These are phyloP conservation scores for Hesperia comma DNA, from an alignment of 2,888 invertebrate species.

Conservation along the genomic window DNA sequence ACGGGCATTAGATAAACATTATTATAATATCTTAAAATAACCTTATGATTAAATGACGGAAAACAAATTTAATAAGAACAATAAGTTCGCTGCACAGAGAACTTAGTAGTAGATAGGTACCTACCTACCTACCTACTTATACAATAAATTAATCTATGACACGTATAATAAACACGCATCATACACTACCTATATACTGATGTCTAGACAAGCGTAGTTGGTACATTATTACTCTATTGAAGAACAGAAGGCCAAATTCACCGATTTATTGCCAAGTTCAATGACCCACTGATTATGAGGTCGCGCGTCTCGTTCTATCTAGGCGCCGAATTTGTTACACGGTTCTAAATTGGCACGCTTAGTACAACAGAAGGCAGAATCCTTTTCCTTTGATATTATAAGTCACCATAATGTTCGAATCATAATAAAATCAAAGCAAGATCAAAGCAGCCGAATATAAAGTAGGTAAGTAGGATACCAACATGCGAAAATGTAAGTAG, in stretches of 20 bases:
- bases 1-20: too few relatives aligned
- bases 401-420: neutral
- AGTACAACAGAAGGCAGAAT: slow-evolving; percentile 27
- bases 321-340: slow-evolving; percentile 45
- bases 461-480: neutral
- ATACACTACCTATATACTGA: slow-evolving; percentile 11
- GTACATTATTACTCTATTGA: slow-evolving; percentile 44
- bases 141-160: too few relatives aligned
- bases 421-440: too few relatives aligned
- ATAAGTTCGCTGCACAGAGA: too few relatives aligned
- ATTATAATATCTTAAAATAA: too few relatives aligned
- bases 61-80: too few relatives aligned
- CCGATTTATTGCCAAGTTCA: slow-evolving; percentile 60
- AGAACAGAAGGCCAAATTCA: slow-evolving; percentile 52
- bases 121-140: too few relatives aligned
- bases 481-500: too few relatives aligned
- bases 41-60: too few relatives aligned
- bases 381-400: slow-evolving; percentile 10
- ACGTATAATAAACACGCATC: neutral
- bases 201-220: slow-evolving; percentile 46
- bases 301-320: slow-evolving; percentile 50
- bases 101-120: too few relatives aligned
- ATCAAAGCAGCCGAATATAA: too few relatives aligned
- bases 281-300: slow-evolving; percentile 54
- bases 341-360: slow-evolving; percentile 43